phyloP scores from a whole-genome alignment of 2,888 invertebrate species.

The Thecophora atra region DNA sequence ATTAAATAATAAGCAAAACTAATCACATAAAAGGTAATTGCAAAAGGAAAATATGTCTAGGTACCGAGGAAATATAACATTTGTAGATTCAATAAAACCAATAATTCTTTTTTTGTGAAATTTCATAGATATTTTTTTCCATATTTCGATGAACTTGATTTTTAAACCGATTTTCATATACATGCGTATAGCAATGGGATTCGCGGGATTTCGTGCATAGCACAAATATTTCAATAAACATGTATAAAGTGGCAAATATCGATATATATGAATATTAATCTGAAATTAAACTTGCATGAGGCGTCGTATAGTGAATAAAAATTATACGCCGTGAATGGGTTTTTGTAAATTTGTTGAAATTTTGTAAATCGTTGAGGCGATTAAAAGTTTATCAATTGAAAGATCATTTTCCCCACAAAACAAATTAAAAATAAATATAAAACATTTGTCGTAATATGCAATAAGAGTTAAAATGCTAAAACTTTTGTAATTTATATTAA shows the following conservation, averaged over 20 bases:
- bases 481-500: too few relatives aligned
- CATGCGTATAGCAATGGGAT: neutral
- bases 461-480: too few relatives aligned
- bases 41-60: neutral
- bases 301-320: too few relatives aligned
- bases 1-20: slow-evolving; percentile 9
- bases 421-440: too few relatives aligned
- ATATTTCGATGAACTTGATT: neutral
- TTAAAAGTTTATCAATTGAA: too few relatives aligned
- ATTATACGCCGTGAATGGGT: too few relatives aligned
- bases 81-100: neutral
- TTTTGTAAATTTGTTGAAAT: too few relatives aligned
- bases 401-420: too few relatives aligned
- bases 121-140: slow-evolving; percentile 9
- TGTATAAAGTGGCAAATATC: neutral
- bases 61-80: neutral
- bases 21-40: neutral
- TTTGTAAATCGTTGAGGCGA: too few relatives aligned
- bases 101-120: neutral
- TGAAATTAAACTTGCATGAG: too few relatives aligned
- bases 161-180: neutral
- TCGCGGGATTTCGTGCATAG: slow-evolving; percentile 12
- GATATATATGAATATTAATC: neutral
- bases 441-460: too few relatives aligned
- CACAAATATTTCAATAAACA: slow-evolving; percentile 14